Evolutionary conservation across 1,140 invertebrate genomes (phyloP), one percentile per base, ranked within the genome.

Genomic region (Habropoda laboriosa): DNA sequence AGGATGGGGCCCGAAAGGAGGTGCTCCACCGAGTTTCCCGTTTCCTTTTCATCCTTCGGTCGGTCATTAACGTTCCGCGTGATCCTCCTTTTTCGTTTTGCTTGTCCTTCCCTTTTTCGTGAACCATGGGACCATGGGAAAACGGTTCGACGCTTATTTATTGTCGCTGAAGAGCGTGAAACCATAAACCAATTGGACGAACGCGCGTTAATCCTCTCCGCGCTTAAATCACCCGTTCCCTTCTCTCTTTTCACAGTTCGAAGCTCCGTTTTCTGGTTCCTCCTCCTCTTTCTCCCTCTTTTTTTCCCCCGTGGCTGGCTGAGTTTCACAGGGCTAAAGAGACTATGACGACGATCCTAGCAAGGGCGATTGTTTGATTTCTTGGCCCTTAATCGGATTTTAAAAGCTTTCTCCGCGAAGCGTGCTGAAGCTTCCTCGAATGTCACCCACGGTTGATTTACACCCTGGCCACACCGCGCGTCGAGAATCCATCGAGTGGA

Each of bases 121-220:
- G 18, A 18, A 51, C 38, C n/a, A n/a, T n/a, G n/a, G n/a, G n/a
- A n/a, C n/a, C n/a, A n/a, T n/a, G n/a, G n/a, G n/a, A n/a, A 51
- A 42, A 78, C 45, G 45, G 32, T 66, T 42, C 53, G 4, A 75
- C 49, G 45, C n/a, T 80, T 60, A 61, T 80, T 80, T 51, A 76
- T 80, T n/a, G 61, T 60, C 61, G 21, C 27, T n/a, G 63, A 61
- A 21, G 24, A 80, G 45, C 42, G 72, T 53, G 51, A 75, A 75
- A 80, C 42, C 60, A 60, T 80, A 68, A 80, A 80, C 40, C 71
- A 80, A 80, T 80, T 49, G 70, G 35, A 79, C 42, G 61, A 32
- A 47, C 63, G 53, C 18, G 49, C 21, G 40, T 38, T 79, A 58
- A 74, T 64, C 49, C 78, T 80, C 67, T 53, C 8, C 24, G 55